Evolutionary conservation across 1,140 invertebrate species (phyloP).

Genomic region (Ganaspis sp.): DNA sequence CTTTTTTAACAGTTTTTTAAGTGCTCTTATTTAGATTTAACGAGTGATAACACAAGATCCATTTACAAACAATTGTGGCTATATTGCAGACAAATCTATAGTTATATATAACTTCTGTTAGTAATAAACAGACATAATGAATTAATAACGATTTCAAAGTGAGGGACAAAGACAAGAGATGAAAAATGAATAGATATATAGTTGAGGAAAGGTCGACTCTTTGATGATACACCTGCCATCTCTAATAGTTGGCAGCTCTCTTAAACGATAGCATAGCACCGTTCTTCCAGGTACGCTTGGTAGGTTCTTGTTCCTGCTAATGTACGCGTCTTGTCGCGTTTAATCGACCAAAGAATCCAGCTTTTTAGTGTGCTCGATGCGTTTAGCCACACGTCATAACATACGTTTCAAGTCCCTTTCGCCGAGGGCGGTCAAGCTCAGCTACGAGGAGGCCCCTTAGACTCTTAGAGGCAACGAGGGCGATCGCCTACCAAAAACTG

Average conservation of each 20-base stretch:
- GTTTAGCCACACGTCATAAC: slow-evolving; percentile 27
- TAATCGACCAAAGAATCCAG: slow-evolving; percentile 13
- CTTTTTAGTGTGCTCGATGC: slow-evolving; percentile 17
- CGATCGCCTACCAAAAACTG: slow-evolving; percentile 23
- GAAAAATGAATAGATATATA: neutral
- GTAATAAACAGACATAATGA: no score
- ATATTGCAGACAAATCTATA: no score
- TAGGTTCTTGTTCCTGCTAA: slow-evolving; percentile 22
- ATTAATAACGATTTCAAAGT: neutral
- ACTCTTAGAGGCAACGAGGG: slow-evolving; percentile 13
- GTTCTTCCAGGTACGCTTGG: slow-evolving; percentile 23
- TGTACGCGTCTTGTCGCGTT: slow-evolving; percentile 26
- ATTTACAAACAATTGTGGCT: no score
- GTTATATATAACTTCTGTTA: no score
- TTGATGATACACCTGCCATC: slow-evolving; percentile 11
- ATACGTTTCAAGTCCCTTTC: slow-evolving; percentile 10
- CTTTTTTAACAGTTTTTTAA: no score
- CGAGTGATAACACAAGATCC: no score
- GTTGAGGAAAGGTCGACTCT: neutral
- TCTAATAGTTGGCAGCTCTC: slow-evolving; percentile 7
- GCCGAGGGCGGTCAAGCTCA: slow-evolving; percentile 15
- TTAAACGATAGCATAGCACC: slow-evolving; percentile 20
- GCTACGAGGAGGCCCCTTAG: neutral
- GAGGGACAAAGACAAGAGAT: neutral
- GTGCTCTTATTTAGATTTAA: no score